Conservation (phyloP, 2,113 vertebrate genomes). For the Clinocottus analis region DNA sequence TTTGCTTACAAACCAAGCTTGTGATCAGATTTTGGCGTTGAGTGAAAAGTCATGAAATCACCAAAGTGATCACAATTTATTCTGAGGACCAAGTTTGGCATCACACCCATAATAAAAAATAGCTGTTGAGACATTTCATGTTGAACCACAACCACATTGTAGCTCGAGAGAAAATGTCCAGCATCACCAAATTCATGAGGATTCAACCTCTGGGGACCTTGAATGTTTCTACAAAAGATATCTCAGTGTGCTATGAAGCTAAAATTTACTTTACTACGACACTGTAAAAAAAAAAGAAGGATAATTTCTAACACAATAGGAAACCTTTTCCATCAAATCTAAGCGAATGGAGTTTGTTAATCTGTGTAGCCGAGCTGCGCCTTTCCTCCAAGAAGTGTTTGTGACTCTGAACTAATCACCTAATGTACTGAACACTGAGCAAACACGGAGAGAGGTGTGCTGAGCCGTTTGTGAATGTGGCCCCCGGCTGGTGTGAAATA, state of each 20-base stretch:
- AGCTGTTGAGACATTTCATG: not conserved
- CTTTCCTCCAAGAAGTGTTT: constrained; percentile 40
- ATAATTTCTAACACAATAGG: not conserved
- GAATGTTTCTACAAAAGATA: no score
- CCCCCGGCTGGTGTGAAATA: constrained; percentile 62
- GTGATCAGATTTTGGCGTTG: no score
- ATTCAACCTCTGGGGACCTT: not conserved
- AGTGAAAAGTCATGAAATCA: not conserved
- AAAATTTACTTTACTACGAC: not conserved
- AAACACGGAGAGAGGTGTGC: constrained; percentile 47
- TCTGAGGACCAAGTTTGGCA: not conserved
- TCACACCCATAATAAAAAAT: not conserved
- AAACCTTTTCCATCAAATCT: not conserved
- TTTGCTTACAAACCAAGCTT: not conserved
- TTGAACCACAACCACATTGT: not conserved
- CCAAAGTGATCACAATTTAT: not conserved
- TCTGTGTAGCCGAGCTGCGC: not conserved
- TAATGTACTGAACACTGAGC: constrained; percentile 59
- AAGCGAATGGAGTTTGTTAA: not conserved
- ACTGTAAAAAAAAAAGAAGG: not conserved
- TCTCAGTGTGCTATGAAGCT: not conserved
- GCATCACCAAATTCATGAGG: not conserved
- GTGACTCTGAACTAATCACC: constrained; percentile 59
- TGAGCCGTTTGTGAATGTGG: constrained; percentile 54
- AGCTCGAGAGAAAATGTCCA: not conserved